Evolutionary conservation across 1,140 invertebrate genomes (phyloP).

Genomic region (Hypsibius dujardini): DNA sequence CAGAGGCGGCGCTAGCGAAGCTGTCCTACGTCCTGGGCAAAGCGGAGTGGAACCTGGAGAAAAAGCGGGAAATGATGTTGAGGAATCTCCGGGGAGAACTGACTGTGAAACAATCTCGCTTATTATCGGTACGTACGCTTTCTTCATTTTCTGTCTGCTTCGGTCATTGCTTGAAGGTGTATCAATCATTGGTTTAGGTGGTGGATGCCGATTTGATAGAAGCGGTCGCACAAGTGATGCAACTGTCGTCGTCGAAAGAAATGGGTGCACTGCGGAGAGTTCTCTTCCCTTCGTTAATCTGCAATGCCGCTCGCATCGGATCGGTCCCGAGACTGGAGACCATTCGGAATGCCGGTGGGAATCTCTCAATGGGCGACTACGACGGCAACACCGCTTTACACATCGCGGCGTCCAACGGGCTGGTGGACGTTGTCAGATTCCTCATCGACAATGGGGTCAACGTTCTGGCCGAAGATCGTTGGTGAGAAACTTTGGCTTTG

Average conservation of each 20-base stretch:
- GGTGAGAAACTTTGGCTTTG: not conserved
- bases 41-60: conserved; percentile 49
- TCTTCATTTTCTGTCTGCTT: too few relatives aligned
- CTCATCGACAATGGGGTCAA: conserved; percentile 60
- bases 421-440: conserved; percentile 48
- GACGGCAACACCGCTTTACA: conserved; percentile 63
- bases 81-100: conserved; percentile 54
- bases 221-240: conserved; percentile 45
- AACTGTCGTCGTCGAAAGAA: conserved; percentile 48
- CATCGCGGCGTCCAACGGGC: conserved; percentile 53
- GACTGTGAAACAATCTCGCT: conserved; percentile 30
- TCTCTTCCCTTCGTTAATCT: conserved; percentile 57
- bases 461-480: conserved; percentile 55
- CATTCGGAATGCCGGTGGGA: conserved; percentile 31
- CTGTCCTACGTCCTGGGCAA: conserved; percentile 74
- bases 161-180: too few relatives aligned
- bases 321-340: conserved; percentile 40
- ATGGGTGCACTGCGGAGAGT: conserved; percentile 48
- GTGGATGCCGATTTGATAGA: conserved; percentile 47
- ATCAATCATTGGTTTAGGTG: too few relatives aligned
- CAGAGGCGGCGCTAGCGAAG: conserved; percentile 79
- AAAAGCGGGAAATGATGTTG: conserved; percentile 62
- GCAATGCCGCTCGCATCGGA: conserved; percentile 47
- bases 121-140: too few relatives aligned
- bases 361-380: conserved; percentile 40